Evolutionary conservation across 2,888 invertebrate species (phyloP), one percentile per base, ranked within the genome.

Genomic region (Syritta pipiens): DNA sequence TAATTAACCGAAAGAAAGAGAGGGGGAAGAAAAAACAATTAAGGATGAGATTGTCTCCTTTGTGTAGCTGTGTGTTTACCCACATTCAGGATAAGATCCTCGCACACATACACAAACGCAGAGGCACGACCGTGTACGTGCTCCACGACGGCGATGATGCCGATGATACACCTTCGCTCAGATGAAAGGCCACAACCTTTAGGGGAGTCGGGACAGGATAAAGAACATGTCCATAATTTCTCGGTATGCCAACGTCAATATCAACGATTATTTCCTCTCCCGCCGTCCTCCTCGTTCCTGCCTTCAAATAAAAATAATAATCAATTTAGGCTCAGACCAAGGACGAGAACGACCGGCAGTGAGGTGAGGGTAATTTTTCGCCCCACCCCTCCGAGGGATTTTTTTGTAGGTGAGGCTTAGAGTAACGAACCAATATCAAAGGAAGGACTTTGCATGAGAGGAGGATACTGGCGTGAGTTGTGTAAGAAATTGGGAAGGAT

Each of bases 391-490:
- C 30, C n/a, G 5, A 14, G 51, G 28, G 4, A 2, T 20, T 10
- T n/a, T 30, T 24, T 24, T 55, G 65, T 48, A 17, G 75, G 37
- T 63, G 57, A 76, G 51, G 63, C 37, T 76, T 63, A 59, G 48
- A 60, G 77, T 71, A 71, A 71, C 71, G 71, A 71, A 77, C 71
- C 65, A 71, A 71, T 67, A 67, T 77, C 77, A 77, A 77, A 77
- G 76, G 57, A 68, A 60, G 12, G 30, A 59, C 53, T 55, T 71
- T 71, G 48, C 77, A 48, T 69, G 57, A 20, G 37, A 37, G n/a
- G n/a, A n/a, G n/a, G n/a, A 68, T 51, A 48, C 40, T 30, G 24
- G 9, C 46, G 59, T 60, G 37, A 51, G 63, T 12, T 46, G 57
- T 51, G 44, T 67, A 55, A 60, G 14, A 40, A 60, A 63, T 48